phyloP scores from a whole-genome alignment of 2,113 vertebrate species.

The Dipodomys merriami region DNA sequence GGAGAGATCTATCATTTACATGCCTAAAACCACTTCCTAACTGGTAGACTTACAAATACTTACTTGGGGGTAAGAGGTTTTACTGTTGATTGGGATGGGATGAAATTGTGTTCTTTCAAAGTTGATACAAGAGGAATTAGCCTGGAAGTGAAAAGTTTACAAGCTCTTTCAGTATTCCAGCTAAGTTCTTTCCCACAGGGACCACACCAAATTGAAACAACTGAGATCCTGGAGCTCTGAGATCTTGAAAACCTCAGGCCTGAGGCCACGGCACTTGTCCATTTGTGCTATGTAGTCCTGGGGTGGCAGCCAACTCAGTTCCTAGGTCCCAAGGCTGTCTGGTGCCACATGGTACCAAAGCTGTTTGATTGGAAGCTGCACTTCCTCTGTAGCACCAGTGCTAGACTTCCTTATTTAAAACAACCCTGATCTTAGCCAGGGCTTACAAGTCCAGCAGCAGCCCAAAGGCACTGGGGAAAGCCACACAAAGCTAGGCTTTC shows the following conservation, averaged over 20 bases:
- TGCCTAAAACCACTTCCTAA: not conserved
- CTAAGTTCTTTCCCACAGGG: not conserved
- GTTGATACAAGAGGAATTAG: not conserved
- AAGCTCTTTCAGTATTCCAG: not conserved
- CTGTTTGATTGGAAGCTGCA: not conserved
- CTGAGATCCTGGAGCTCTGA: not conserved
- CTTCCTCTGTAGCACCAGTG: not conserved
- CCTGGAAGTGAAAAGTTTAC: slow-evolving; percentile 63
- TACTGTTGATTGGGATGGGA: not conserved
- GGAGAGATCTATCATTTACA: not conserved
- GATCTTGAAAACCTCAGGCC: not conserved
- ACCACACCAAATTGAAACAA: not conserved
- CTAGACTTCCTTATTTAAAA: not conserved
- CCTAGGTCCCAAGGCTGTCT: not conserved
- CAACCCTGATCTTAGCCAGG: not conserved
- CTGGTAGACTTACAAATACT: slow-evolving; percentile 46
- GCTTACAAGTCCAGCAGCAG: not conserved
- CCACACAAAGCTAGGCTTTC: not conserved
- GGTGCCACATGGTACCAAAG: too few species aligned
- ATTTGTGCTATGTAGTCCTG: not conserved
- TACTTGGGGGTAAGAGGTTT: slow-evolving; percentile 65
- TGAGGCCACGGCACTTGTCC: not conserved
- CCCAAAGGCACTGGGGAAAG: not conserved
- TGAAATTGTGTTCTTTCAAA: slow-evolving; percentile 41
- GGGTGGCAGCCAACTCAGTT: not conserved